Conservation (phyloP, 2,113 vertebrate genomes). For the Lonchura striata region DNA sequence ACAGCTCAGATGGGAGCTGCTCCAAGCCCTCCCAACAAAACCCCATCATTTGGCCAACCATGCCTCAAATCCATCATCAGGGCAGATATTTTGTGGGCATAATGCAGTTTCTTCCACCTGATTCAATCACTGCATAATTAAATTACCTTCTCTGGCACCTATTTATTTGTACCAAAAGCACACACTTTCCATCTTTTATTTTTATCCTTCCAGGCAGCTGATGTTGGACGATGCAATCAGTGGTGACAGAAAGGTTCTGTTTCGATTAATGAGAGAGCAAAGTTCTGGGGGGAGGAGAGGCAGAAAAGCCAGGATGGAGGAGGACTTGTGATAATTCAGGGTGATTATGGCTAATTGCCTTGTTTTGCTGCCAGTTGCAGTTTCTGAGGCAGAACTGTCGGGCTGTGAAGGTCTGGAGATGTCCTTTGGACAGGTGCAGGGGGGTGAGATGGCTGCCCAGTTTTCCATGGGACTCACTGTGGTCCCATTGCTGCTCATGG, state of each 20-base stretch:
- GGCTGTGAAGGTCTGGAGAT: background rate
- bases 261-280: background rate
- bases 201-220: slow-evolving; percentile 21
- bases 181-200: background rate
- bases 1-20: rapidly evolving
- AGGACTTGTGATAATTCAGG: background rate
- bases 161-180: slow-evolving; percentile 3
- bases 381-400: background rate
- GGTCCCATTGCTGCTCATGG: background rate
- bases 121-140: background rate
- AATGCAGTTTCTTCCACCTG: background rate
- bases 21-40: background rate
- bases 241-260: slow-evolving; percentile 37
- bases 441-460: background rate
- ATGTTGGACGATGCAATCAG: background rate
- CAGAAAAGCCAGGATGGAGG: background rate
- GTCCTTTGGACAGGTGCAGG: rapidly evolving
- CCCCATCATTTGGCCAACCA: background rate
- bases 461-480: background rate
- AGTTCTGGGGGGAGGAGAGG: background rate
- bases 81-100: background rate
- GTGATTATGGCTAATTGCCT: background rate
- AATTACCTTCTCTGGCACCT: background rate
- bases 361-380: background rate
- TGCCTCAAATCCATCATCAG: background rate